These are phyloP conservation scores for Callyntrura guangdongensis DNA, from an alignment of 2,888 invertebrate species.

Conservation along the genomic window DNA sequence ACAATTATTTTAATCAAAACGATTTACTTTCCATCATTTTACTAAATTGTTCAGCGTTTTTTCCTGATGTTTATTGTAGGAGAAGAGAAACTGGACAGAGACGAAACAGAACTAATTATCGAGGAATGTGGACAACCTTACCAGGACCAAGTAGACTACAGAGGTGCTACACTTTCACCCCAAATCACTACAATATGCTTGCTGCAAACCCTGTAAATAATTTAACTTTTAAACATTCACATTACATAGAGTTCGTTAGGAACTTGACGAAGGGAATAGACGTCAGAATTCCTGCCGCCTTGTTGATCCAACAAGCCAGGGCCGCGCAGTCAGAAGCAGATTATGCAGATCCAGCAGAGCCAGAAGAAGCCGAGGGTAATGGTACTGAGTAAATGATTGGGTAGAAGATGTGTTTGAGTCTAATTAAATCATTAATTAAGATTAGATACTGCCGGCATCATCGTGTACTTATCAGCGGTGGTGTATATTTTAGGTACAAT, in stretches of 20 bases:
- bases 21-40: background rate
- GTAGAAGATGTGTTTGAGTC: background rate
- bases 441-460: background rate
- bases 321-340: too few relatives aligned
- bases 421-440: constrained; percentile 15
- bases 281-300: constrained; percentile 35
- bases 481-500: constrained; percentile 26
- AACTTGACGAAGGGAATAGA: constrained; percentile 68
- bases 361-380: constrained; percentile 39
- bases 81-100: constrained; percentile 73
- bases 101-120: constrained; percentile 73
- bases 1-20: constrained; percentile 20
- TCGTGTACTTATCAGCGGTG: background rate
- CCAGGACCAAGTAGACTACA: constrained; percentile 68
- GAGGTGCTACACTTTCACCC: constrained; percentile 47
- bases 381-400: constrained; percentile 3
- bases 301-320: constrained; percentile 43
- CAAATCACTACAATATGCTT: too few relatives aligned
- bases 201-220: constrained; percentile 55
- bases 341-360: background rate
- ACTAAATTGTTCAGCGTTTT: too few relatives aligned
- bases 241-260: constrained; percentile 64
- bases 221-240: too few relatives aligned
- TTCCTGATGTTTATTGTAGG: too few relatives aligned
- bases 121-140: constrained; percentile 59